Base-by-base conservation (phyloP, 2,113 vertebrate genomes). In the Fulica atra region DNA sequence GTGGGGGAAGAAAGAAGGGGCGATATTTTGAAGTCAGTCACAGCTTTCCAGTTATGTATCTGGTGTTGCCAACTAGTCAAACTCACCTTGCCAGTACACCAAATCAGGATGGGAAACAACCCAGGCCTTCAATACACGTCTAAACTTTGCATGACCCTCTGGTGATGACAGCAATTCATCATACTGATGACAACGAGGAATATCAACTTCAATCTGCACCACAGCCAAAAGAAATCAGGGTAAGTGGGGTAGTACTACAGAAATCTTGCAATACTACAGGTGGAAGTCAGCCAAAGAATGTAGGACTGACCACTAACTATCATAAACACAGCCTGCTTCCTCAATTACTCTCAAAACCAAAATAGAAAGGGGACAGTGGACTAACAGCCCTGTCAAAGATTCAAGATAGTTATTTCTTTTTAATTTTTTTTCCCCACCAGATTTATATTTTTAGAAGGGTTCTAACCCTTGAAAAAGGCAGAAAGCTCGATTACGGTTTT, bases 171-270 rank as follows among this genome's bases (percentile, higher is more conserved):
- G 97, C 69, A 99, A 97, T 94, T 99, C 99, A 69, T 99, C 99
- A 31, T 99, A 99, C 88, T 99, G 99, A 97, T 99, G 99, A 89
- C 99, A 99, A 65, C 99, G 99, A 88, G 99, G 99, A 97, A 99
- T 99, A 96, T 99, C 99, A 96, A 99, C 99, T 98, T 99, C 99
- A 91, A 99, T 99, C 99, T 99, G 97, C 54, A 92, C 92, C 92
- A 73, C 11, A 97, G 48, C 10, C 92, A 93, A 92, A 26, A 87
- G 36, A 95, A 85, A 92, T 19, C 69, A 36, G 57, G 59, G 14
- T 31, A 79, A 82, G 54, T 21, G 36, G 7, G 44, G 16, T 35
- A 89, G 64, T 36, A 28, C 11, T 36, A 72, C 40, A 93, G 35
- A 64, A 81, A 78, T 35, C 8, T 35, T 50, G 26, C 76, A 89